These are phyloP conservation scores for Riptortus pedestris DNA, from an alignment of 1,140 invertebrate genomes.

Conservation along the genomic window DNA sequence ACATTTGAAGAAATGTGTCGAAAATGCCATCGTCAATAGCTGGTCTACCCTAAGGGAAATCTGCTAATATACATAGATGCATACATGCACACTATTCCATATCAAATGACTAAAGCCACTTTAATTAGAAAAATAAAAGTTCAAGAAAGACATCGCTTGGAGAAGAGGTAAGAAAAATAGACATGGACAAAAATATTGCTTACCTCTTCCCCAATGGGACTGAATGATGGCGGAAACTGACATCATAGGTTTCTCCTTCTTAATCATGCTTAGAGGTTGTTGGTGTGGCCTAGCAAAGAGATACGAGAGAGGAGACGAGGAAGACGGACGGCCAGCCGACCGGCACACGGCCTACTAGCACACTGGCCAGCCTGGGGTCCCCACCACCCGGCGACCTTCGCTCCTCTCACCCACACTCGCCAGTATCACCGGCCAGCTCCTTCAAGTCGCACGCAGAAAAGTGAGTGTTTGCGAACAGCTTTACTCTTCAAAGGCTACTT, in stretches of 20 bases:
- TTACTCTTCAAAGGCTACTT: too few relatives aligned
- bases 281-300: neutral
- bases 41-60: too few relatives aligned
- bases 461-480: too few relatives aligned
- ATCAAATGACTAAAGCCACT: too few relatives aligned
- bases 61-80: too few relatives aligned
- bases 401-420: neutral
- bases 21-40: too few relatives aligned
- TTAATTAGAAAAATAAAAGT: too few relatives aligned
- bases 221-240: slow-evolving; percentile 68
- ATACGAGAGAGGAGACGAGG: neutral
- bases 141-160: too few relatives aligned
- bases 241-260: slow-evolving; percentile 75
- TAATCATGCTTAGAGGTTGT: slow-evolving; percentile 48
- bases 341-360: slow-evolving; percentile 4
- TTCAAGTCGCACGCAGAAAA: neutral
- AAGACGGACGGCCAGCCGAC: slow-evolving; percentile 10
- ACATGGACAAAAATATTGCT: too few relatives aligned
- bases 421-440: neutral
- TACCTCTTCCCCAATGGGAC: slow-evolving; percentile 20
- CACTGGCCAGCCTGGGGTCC: neutral
- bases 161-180: too few relatives aligned
- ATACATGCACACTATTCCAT: too few relatives aligned
- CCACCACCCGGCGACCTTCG: neutral
- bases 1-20: too few relatives aligned